Percentiles rank a stretch among this genome's conserved stretches.
phyloP scores from a whole-genome alignment of 2,113 vertebrate genomes.

The Lycocorax pyrrhopterus region DNA sequence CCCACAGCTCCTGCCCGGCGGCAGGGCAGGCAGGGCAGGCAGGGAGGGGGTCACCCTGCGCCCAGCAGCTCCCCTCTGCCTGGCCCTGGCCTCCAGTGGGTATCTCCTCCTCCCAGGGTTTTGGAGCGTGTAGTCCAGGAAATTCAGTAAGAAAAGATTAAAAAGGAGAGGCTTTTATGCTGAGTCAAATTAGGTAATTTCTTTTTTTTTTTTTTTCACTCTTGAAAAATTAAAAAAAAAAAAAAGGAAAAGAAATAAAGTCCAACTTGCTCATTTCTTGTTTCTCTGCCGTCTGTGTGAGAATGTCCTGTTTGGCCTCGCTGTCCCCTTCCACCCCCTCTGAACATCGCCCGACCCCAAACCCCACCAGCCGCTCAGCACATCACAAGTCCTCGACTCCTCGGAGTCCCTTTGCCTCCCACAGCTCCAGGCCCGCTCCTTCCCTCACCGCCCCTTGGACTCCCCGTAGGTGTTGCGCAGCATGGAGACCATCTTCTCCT shows the following conservation, averaged over 20 bases:
- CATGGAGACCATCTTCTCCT: conserved; percentile 94
- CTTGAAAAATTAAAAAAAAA: conserved; percentile 44
- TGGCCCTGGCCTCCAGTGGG: neutral
- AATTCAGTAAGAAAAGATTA: conserved; percentile 71
- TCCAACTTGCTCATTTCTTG: conserved; percentile 41
- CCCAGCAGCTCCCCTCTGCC: neutral
- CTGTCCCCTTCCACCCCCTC: conserved; percentile 55
- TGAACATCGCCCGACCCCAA: conserved; percentile 46
- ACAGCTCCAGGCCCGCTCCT: conserved; percentile 45
- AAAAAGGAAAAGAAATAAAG: conserved; percentile 30
- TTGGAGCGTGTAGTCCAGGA: conserved; percentile 39
- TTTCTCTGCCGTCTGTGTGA: conserved; percentile 40
- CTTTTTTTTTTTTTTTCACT: neutral
- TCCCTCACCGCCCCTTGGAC: conserved; percentile 93
- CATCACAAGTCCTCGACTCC: conserved; percentile 42
- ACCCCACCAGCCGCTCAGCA: conserved; percentile 64
- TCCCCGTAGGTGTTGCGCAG: conserved; percentile 94
- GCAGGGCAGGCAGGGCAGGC: neutral
- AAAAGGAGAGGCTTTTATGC: conserved; percentile 66
- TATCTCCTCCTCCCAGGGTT: conserved; percentile 14
- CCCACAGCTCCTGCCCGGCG: neutral
- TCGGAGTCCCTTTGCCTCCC: conserved; percentile 57
- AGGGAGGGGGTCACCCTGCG: neutral
- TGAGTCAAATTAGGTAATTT: conserved; percentile 65
- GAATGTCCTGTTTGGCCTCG: conserved; percentile 68